Evolutionary conservation across 2,113 vertebrate species (phyloP), one percentile per base, ranked within the genome.

Genomic region (Chlamydotis undulata): DNA sequence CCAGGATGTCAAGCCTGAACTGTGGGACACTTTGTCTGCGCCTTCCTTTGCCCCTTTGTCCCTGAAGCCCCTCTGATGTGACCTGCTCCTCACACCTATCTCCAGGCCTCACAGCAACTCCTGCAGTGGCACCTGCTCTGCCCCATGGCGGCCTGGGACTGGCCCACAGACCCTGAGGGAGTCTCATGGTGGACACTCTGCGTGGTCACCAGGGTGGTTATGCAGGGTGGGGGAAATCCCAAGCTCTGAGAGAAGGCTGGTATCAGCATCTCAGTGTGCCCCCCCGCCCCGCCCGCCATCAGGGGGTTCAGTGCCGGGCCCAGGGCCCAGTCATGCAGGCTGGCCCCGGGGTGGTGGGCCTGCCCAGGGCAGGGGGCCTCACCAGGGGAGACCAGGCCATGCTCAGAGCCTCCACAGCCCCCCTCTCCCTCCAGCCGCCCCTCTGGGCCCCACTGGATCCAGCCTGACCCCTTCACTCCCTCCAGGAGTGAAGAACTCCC

Each of bases 271-370:
- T 68, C 12, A 14, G 3, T 49, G 14, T 29, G 49, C 12, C 49
- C 10, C 21, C 18, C 5, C 10, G 5, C 2, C 9, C 12, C 6
- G 2, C 9, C 12, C 6, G 2, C 4, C 14, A 12, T 5, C 31
- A 15, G 3, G 5, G 18, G 19, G 52, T 26, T n/a, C 52, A 47
- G 31, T 33, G 56, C 41, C 15, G 11, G 29, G 21, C 25, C 35
- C 7, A 41, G 10, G 22, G 12, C 23, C 52, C 4, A 2, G 39
- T 35, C 56, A n/a, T 9, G 28, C 19, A 15, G 16, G 13, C 49
- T 63, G 49, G 24, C 5, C 37, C 53, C 13, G 4, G 23, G 29
- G 25, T 1, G 3, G 17, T 49, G 57, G 49, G 59, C 17, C 35
- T 59, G 13, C 60, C 43, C 37, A 22, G 55, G 37, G 55, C 24